Base-by-base conservation (phyloP, 2,797 vertebrate species). In the Spheniscus humboldti region DNA sequence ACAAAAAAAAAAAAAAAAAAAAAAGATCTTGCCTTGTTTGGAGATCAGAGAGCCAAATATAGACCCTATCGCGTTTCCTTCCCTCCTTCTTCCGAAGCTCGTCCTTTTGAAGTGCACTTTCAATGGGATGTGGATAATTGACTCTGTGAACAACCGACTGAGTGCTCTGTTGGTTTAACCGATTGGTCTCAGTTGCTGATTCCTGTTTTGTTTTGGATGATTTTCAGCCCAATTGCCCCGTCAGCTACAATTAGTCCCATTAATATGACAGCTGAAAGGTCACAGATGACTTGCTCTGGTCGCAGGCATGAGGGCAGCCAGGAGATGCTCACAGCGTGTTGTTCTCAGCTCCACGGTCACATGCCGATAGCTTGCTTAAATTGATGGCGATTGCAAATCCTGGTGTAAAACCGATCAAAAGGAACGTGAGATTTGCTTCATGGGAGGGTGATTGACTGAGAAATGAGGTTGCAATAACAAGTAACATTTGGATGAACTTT, bases 41-140 rank as follows among this genome's bases (percentile, higher is more conserved):
- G 87, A 97, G 88, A 96, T 91, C 80, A 89, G 73, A 85, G 94
- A 72, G 86, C 93, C 96, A 96, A 97, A 96, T 96, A 96, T 96
- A 96, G 88, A 83, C 74, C 78, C 92, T 95, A 79, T 92, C 5
- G 0, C 30, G 6, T 96, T 97, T 96, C 96, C 93, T 97, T 97
- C 93, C 95, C 92, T 87, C 68, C 93, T 96, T 87, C 84, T 97
- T 95, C 90, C 4, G 31, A 82, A 94, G 90, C 75, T 82, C 1
- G 2, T 95, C 94, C 92, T 89, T 97, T 97, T 97, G 94, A 97
- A 97, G 95, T 94, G 92, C 90, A 89, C 87, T 97, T 95, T 93
- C 94, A 92, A 83, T 97, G 95, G 95, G 94, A 97, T 96, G 94
- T 89, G 90, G 94, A 66, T 97, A 97, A 97, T 97, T 93, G 93